Conservation (phyloP, 2,797 vertebrate genomes). For the Eupleurogrammus muticus region DNA sequence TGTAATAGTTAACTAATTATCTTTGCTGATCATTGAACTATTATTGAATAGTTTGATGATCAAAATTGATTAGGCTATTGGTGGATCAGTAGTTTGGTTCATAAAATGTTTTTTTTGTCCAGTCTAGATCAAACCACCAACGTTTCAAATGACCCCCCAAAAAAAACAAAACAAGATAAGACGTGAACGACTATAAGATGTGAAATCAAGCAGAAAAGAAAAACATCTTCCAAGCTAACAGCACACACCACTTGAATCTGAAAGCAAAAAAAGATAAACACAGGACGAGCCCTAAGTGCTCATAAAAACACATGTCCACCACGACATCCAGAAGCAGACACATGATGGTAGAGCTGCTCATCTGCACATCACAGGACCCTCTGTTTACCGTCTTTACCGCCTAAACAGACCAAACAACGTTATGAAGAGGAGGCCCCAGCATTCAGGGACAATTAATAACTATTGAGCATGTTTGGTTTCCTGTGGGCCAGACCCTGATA, state of each 20-base stretch:
- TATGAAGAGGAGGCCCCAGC: conserved; percentile 73
- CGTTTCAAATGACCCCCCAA: too few relatives aligned
- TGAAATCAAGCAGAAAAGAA: conserved; percentile 1
- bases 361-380: conserved; percentile 63
- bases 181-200: background rate
- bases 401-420: conserved; percentile 75
- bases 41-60: too few relatives aligned
- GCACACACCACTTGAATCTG: conserved; percentile 28
- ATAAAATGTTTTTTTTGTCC: too few relatives aligned
- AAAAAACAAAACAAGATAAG: conserved; percentile 2
- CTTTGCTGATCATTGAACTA: too few relatives aligned
- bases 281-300: conserved; percentile 38
- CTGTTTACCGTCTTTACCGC: conserved; percentile 70
- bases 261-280: conserved; percentile 53
- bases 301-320: conserved; percentile 50
- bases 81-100: too few relatives aligned
- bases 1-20: too few relatives aligned
- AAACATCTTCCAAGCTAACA: background rate
- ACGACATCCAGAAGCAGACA: conserved; percentile 25
- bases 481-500: conserved; percentile 84
- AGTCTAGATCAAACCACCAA: background rate
- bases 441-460: conserved; percentile 82
- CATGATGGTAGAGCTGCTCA: conserved; percentile 23
- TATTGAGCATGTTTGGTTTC: conserved; percentile 85
- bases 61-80: too few relatives aligned